Percentiles rank a stretch among this genome's conserved stretches.
phyloP scores from a whole-genome alignment of 2,797 vertebrate species.

The Microctenopoma lineatum region DNA sequence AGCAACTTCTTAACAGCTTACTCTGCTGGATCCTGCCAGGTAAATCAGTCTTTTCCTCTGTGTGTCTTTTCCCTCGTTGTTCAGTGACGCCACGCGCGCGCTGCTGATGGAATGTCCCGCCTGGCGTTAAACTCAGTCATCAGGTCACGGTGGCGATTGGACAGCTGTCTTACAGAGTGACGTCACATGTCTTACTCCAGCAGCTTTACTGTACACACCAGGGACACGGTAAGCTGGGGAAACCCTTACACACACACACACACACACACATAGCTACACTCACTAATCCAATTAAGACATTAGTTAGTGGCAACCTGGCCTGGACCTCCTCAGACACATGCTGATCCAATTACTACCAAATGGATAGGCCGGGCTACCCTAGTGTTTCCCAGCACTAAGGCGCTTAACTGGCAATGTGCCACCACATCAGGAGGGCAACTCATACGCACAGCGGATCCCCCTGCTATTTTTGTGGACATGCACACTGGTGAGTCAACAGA shows the following conservation, averaged over 20 bases:
- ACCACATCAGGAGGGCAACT: conserved; percentile 66
- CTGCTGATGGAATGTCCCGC: conserved; percentile 58
- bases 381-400: conserved; percentile 73
- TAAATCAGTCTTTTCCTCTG: conserved; percentile 44
- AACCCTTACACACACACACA: conserved; percentile 49
- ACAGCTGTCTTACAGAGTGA: conserved; percentile 54
- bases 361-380: conserved; percentile 70
- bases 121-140: conserved; percentile 52
- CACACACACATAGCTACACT: conserved; percentile 31
- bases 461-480: conserved; percentile 69
- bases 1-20: conserved; percentile 14
- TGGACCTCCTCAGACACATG: conserved; percentile 59
- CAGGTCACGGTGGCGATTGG: conserved; percentile 41
- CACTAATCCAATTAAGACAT: conserved; percentile 76
- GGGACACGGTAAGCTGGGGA: conserved; percentile 62
- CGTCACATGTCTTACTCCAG: conserved; percentile 53
- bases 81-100: conserved; percentile 22
- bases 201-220: conserved; percentile 60
- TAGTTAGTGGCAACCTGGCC: conserved; percentile 61
- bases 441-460: conserved; percentile 75
- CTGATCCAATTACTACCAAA: conserved; percentile 78
- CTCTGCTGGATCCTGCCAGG: conserved; percentile 26
- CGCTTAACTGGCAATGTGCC: conserved; percentile 69
- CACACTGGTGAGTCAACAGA: conserved; percentile 69
- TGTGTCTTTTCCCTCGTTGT: conserved; percentile 25